phyloP scores from a whole-genome alignment of 2,113 vertebrate genomes.

The Hyaena hyaena region DNA sequence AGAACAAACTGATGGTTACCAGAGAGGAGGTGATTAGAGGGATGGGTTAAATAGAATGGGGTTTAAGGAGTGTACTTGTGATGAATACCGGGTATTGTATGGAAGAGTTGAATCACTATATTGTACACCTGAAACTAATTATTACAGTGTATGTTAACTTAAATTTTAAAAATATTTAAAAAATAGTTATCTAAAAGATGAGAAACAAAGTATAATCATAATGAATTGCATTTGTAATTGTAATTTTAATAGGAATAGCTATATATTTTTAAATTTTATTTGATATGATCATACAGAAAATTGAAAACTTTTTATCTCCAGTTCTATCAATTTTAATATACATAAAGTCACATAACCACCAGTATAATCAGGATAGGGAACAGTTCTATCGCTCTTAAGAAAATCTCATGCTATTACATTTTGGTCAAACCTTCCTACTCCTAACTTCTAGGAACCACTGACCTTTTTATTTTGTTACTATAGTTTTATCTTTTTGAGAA shows the following conservation, averaged over 20 bases:
- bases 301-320: neutral
- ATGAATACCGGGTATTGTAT: neutral
- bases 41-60: neutral
- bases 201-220: neutral
- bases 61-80: neutral
- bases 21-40: neutral
- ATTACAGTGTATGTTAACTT: neutral
- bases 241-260: neutral
- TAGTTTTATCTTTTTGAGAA: constrained; percentile 26
- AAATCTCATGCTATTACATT: neutral
- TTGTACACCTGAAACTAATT: neutral
- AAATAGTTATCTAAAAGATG: constrained; percentile 14
- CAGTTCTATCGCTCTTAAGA: neutral
- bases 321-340: constrained; percentile 2
- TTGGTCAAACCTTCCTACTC: neutral
- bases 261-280: neutral
- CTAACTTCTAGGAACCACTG: neutral
- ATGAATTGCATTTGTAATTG: too few species aligned
- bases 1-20: neutral
- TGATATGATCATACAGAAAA: neutral
- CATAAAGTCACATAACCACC: neutral
- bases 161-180: neutral
- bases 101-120: neutral
- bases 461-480: neutral
- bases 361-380: neutral